Percentiles rank a stretch among this genome's conserved stretches.
These are phyloP conservation scores for Propithecus coquereli DNA, from an alignment of 2,113 vertebrate species.

Conservation along the genomic window DNA sequence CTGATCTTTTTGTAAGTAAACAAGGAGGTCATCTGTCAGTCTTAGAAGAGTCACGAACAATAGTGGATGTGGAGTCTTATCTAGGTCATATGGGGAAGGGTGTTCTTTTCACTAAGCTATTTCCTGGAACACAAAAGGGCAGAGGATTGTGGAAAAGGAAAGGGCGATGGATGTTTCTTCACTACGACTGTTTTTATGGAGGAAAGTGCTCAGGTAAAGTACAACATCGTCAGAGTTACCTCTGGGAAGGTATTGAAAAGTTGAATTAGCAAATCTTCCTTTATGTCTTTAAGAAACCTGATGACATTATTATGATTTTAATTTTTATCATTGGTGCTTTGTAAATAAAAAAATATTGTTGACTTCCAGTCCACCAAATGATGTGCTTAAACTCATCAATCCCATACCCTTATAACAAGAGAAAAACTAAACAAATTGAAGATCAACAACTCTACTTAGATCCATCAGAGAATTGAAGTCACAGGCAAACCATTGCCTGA, in stretches of 20 bases:
- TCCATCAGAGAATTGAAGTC: background rate
- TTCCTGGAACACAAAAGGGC: background rate
- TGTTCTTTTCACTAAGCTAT: background rate
- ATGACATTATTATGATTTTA: background rate
- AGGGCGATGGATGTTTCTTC: background rate
- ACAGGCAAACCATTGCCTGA: background rate
- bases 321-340: background rate
- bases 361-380: background rate
- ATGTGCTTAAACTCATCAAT: background rate
- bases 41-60: background rate
- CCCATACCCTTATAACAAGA: background rate
- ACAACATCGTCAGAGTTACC: background rate
- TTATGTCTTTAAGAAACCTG: background rate
- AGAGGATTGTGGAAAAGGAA: background rate
- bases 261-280: background rate
- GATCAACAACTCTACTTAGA: background rate
- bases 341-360: background rate
- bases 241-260: background rate
- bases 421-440: background rate
- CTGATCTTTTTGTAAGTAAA: background rate
- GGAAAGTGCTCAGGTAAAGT: background rate
- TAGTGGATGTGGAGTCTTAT: background rate
- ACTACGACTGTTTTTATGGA: background rate
- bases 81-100: background rate
- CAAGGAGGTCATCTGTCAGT: background rate